These are phyloP conservation scores for Gallinago undulata DNA, from an alignment of 2,113 vertebrate genomes.

Conservation along the genomic window DNA sequence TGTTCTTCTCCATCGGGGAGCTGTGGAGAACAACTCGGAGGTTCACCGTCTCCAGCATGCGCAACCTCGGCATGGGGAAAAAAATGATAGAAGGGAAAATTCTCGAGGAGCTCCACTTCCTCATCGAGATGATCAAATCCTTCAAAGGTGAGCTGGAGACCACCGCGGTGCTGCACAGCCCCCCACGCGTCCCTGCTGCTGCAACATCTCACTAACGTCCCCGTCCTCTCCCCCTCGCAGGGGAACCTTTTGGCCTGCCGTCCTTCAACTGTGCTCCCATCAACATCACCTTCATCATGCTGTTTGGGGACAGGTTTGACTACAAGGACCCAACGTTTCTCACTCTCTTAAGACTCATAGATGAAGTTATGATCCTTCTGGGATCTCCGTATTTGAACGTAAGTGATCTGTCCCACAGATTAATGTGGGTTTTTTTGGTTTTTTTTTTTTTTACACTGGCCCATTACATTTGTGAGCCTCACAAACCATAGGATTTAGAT, in stretches of 20 bases:
- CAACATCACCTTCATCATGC: constrained; percentile 73
- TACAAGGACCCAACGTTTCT: constrained; percentile 71
- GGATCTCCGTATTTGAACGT: constrained; percentile 73
- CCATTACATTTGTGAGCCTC: not conserved
- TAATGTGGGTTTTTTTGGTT: no score
- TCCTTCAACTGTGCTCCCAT: constrained; percentile 74
- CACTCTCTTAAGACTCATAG: constrained; percentile 73
- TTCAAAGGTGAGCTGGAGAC: constrained; percentile 67
- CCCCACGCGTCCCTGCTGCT: not conserved
- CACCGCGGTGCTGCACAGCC: rapidly evolving
- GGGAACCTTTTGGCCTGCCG: constrained; percentile 65
- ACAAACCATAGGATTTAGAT: not conserved
- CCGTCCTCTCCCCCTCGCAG: not conserved
- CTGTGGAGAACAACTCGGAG: constrained; percentile 71
- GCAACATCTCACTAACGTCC: not conserved
- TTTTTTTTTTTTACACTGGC: not conserved
- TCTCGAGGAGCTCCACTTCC: constrained; percentile 69
- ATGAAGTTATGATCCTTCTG: constrained; percentile 77
- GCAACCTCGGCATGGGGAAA: constrained; percentile 74
- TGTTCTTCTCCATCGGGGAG: constrained; percentile 77
- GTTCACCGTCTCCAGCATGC: constrained; percentile 71
- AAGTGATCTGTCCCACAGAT: not conserved
- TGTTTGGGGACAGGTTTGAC: constrained; percentile 77
- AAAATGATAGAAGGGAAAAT: constrained; percentile 47
- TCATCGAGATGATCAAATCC: constrained; percentile 63